phyloP scores from a whole-genome alignment of 2,888 invertebrate genomes.

The Crematogaster levior region DNA sequence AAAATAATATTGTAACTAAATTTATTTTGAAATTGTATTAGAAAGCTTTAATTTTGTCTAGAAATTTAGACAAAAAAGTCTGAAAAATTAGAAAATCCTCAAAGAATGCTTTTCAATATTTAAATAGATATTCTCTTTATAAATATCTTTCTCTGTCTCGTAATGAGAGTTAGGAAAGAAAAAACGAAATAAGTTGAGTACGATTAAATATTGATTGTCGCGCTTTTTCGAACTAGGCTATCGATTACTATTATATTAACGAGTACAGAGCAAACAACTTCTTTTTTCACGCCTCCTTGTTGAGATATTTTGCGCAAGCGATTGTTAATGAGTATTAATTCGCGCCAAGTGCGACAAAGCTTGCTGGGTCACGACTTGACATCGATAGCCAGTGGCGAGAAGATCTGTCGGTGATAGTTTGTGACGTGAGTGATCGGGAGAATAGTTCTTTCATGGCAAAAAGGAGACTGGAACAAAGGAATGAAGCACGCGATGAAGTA shows the following conservation, averaged over 20 bases:
- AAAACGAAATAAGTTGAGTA: background rate
- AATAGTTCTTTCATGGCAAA: conserved; percentile 33
- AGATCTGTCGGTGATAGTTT: conserved; percentile 5
- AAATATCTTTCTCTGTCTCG: background rate
- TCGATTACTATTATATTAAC: background rate
- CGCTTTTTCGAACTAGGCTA: background rate
- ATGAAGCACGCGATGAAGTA: background rate
- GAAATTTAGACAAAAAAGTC: background rate
- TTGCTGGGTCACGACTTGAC: conserved; percentile 14
- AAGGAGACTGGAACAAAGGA: conserved; percentile 7
- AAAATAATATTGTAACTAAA: too few species aligned
- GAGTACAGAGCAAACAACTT: background rate
- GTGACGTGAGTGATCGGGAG: conserved; percentile 13
- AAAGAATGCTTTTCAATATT: background rate
- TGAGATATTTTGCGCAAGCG: background rate
- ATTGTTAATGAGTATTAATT: background rate
- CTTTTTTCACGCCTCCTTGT: background rate
- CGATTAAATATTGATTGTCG: conserved; percentile 12
- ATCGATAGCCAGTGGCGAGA: conserved; percentile 7
- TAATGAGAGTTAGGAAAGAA: background rate
- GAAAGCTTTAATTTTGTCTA: background rate
- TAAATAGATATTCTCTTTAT: background rate
- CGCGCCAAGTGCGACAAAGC: background rate
- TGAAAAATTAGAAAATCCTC: background rate
- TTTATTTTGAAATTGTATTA: background rate